Evolutionary conservation across 2,797 vertebrate species (phyloP).

Genomic region (Serranus cabrilla): DNA sequence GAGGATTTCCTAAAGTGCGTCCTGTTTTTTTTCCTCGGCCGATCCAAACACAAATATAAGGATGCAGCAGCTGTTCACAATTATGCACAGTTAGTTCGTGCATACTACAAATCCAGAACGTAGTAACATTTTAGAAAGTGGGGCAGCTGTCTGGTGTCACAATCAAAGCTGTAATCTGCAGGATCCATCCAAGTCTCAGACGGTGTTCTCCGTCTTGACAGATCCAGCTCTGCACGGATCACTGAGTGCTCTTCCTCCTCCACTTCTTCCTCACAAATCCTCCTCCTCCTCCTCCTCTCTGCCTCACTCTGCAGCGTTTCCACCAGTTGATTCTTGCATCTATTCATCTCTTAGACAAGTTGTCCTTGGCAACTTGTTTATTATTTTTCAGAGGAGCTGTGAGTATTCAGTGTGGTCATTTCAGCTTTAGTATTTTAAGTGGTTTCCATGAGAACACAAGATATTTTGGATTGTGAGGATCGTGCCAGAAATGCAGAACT

Average conservation of each 20-base stretch:
- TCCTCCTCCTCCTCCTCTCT: constrained; percentile 12
- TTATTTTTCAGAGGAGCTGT: constrained; percentile 34
- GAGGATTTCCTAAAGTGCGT: not conserved
- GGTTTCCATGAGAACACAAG: constrained; percentile 68
- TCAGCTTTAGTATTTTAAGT: constrained; percentile 44
- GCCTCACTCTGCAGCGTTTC: constrained; percentile 1
- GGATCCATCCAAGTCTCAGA: not conserved
- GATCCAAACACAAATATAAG: not conserved
- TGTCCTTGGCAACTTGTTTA: constrained; percentile 11
- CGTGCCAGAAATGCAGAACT: constrained; percentile 21
- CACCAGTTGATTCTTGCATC: constrained; percentile 25
- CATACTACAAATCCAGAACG: not conserved
- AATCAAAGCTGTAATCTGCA: not conserved
- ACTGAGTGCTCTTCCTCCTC: not conserved
- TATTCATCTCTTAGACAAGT: constrained; percentile 34
- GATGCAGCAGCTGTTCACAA: not conserved
- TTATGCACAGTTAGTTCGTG: not conserved
- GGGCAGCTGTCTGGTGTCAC: not conserved
- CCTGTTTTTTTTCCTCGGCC: not conserved
- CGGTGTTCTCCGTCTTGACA: not conserved
- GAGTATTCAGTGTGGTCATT: constrained; percentile 27
- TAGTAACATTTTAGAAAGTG: constrained; percentile 1
- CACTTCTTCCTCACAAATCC: not conserved
- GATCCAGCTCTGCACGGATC: not conserved
- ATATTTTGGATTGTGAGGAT: constrained; percentile 9